Percentiles rank a stretch among this genome's conserved stretches.
Evolutionary conservation across 2,888 invertebrate species (phyloP).

Genomic region (Plusia festucae): DNA sequence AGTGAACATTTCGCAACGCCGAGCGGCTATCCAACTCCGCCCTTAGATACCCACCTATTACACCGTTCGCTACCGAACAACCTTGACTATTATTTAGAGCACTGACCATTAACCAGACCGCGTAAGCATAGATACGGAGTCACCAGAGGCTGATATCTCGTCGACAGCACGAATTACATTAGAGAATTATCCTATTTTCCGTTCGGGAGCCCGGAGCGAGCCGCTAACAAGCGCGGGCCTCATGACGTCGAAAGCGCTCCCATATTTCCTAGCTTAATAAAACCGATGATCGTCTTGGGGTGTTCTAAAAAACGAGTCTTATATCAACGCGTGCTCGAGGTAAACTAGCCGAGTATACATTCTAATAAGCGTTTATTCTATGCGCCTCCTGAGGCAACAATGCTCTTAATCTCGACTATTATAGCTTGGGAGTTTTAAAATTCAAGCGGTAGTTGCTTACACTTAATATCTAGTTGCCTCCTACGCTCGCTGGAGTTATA

Average conservation of each 20-base stretch:
- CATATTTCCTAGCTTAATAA: constrained; percentile 83
- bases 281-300: constrained; percentile 78
- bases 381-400: constrained; percentile 83
- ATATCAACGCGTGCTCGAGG: constrained; percentile 74
- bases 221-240: constrained; percentile 73
- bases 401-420: constrained; percentile 85
- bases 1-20: constrained; percentile 74
- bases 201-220: constrained; percentile 71
- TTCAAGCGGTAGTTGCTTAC: constrained; percentile 79
- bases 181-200: constrained; percentile 82
- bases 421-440: constrained; percentile 83
- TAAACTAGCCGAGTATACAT: constrained; percentile 76
- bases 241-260: constrained; percentile 75
- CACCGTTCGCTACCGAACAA: constrained; percentile 83
- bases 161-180: constrained; percentile 83
- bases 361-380: constrained; percentile 83
- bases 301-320: constrained; percentile 78
- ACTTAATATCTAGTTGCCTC: constrained; percentile 85
- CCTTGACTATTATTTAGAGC: constrained; percentile 83
- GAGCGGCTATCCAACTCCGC: constrained; percentile 74
- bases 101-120: constrained; percentile 74
- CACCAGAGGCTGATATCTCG: constrained; percentile 82
- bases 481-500: constrained; percentile 81
- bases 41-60: constrained; percentile 84
- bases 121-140: constrained; percentile 75